Conservation (phyloP, 37 sponge, comb jelly and placozoan genomes). For the Petrosia ficiformis region DNA sequence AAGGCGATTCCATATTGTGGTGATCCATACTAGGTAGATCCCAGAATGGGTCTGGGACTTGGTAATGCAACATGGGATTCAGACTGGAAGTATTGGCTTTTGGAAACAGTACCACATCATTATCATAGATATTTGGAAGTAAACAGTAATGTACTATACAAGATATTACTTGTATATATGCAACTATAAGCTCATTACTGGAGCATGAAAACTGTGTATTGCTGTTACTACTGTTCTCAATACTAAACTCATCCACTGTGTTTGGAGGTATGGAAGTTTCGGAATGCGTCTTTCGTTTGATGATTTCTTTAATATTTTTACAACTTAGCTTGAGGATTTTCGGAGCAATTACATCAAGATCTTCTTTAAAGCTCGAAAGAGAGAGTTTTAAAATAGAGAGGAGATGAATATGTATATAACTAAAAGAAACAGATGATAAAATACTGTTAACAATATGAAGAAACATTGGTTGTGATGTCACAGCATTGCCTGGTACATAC, state of each 20-base stretch:
- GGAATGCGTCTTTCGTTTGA: slow-evolving; percentile 27
- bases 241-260: background rate
- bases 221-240: background rate
- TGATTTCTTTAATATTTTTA: slow-evolving; percentile 26
- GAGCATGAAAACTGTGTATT: background rate
- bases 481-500: slow-evolving; percentile 16
- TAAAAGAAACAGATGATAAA: slow-evolving; percentile 8
- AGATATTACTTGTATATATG: background rate
- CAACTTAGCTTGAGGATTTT: background rate
- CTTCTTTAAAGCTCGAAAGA: slow-evolving; percentile 12
- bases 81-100: too few relatives aligned
- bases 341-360: background rate
- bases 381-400: slow-evolving; percentile 22
- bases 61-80: slow-evolving; percentile 2
- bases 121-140: too few relatives aligned
- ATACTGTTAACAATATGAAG: slow-evolving; percentile 10
- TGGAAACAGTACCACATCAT: too few relatives aligned
- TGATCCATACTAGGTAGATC: background rate
- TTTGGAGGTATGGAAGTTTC: background rate
- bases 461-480: slow-evolving; percentile 49
- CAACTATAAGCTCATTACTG: background rate
- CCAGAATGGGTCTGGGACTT: slow-evolving; percentile 16
- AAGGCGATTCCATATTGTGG: background rate
- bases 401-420: slow-evolving; percentile 15
- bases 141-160: slow-evolving; percentile 4